Base-by-base conservation (phyloP, 1,140 invertebrate genomes). In the Coelopa frigida region DNA sequence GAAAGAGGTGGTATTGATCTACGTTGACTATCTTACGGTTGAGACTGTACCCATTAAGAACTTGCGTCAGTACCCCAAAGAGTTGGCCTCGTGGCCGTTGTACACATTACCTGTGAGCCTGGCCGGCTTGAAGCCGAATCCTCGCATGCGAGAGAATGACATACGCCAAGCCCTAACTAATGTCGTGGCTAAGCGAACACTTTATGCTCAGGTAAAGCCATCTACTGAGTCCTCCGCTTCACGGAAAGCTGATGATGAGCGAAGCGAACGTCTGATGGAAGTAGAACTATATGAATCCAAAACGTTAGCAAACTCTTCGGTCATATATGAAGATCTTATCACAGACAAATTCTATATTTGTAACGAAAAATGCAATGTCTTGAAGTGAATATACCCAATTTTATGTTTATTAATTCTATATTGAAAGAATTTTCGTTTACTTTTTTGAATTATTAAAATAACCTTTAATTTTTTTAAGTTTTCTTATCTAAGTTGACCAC, bases 1-100 rank as follows among this genome's bases (percentile, higher is more conserved):
- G 6, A 26, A 49, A 3, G 35, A 52, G 17, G 63, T 58, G 1
- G 59, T 52, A 1, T 60, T 67, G 0, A 50, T 55, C 20, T 67
- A 56, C 42, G 55, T 64, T 12, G 63, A 67, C 43, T 64, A 65
- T 20, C 48, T 58, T 8, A 61, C 63, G 40, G 55, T 48, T 5
- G 51, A 57, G 41, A 39, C 27, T 6, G 52, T 67, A 26, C 4
- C 46, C 2, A 52, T 33, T 11, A 31, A 21, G 4, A 20, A 54
- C 20, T 39, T 67, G 0, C 59, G 57, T 6, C 41, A 37, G 20
- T 60, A 63, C 50, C 63, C 63, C n/a, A 27, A 45, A 0, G 46
- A 60, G 22, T 39, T 67, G 18, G 46, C 54, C 4, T 50, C 40
- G 26, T 61, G 54, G 26, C 63, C 63, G 0, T 45, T 54, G 20